Percentiles rank a stretch among this genome's conserved stretches.
These are phyloP conservation scores for Cyclopterus lumpus DNA, from an alignment of 2,797 vertebrate genomes.

Conservation along the genomic window DNA sequence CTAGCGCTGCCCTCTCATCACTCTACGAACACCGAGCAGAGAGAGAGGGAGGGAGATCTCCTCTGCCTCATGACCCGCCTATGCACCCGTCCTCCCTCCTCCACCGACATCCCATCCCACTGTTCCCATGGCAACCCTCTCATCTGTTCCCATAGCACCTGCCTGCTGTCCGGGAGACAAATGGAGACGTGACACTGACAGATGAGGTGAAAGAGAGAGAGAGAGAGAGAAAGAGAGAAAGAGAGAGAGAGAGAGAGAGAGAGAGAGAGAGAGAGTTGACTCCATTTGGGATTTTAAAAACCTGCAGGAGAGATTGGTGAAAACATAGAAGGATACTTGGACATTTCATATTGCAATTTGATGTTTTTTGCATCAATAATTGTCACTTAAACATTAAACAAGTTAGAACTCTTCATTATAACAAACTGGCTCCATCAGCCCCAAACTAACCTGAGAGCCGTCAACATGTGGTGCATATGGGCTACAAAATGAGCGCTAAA, in stretches of 20 bases:
- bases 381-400: conserved; percentile 21
- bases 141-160: conserved; percentile 73
- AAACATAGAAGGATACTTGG: conserved; percentile 38
- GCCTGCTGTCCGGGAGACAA: conserved; percentile 78
- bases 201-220: conserved; percentile 66
- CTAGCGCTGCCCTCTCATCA: not conserved
- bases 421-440: not conserved
- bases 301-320: conserved; percentile 62
- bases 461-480: conserved; percentile 1
- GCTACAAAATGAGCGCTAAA: not conserved
- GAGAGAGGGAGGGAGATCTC: not conserved
- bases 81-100: conserved; percentile 36
- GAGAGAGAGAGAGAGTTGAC: conserved; percentile 37
- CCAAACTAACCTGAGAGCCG: not conserved
- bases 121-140: conserved; percentile 75
- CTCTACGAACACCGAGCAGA: conserved; percentile 11
- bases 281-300: conserved; percentile 49
- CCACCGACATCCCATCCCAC: conserved; percentile 46
- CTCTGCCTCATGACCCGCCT: conserved; percentile 50
- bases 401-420: conserved; percentile 3
- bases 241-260: conserved; percentile 23
- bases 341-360: conserved; percentile 32
- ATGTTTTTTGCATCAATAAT: conserved; percentile 16
- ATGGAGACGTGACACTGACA: conserved; percentile 68
- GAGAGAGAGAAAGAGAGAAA: conserved; percentile 49